Conservation (phyloP, 2,888 invertebrate species). For the Ophioninae sp. region DNA sequence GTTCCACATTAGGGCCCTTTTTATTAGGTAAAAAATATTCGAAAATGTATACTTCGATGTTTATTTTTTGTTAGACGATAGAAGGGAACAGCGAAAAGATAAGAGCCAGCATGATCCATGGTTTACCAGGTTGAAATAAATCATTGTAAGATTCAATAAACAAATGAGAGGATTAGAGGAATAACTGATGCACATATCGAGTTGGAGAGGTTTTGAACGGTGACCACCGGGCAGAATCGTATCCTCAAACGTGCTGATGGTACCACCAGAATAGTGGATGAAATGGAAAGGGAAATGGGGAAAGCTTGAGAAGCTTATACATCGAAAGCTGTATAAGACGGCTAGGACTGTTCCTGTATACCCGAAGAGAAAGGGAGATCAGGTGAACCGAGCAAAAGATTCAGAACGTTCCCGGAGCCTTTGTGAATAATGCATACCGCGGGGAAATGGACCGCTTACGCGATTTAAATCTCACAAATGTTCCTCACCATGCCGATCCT, state of each 20-base stretch:
- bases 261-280: constrained; percentile 30
- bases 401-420: constrained; percentile 72
- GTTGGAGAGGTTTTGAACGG: constrained; percentile 10
- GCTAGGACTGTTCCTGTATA: constrained; percentile 27
- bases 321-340: not conserved
- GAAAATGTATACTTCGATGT: too few species aligned
- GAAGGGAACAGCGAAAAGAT: too few species aligned
- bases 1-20: constrained; percentile 1
- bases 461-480: constrained; percentile 80
- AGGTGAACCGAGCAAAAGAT: constrained; percentile 74
- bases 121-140: not conserved
- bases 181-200: constrained; percentile 17
- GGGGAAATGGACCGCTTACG: constrained; percentile 79
- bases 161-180: constrained; percentile 10
- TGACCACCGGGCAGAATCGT: constrained; percentile 41
- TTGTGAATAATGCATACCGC: constrained; percentile 79
- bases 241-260: constrained; percentile 36
- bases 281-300: constrained; percentile 54
- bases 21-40: too few species aligned
- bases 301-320: constrained; percentile 15
- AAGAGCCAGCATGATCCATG: not conserved
- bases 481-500: constrained; percentile 46
- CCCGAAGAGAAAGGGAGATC: constrained; percentile 57
- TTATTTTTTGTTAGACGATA: too few species aligned
- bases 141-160: not conserved